Percentiles rank a stretch among this genome's conserved stretches.
phyloP scores from a whole-genome alignment of 2,113 vertebrate species.

The Paramormyrops kingsleyae region DNA sequence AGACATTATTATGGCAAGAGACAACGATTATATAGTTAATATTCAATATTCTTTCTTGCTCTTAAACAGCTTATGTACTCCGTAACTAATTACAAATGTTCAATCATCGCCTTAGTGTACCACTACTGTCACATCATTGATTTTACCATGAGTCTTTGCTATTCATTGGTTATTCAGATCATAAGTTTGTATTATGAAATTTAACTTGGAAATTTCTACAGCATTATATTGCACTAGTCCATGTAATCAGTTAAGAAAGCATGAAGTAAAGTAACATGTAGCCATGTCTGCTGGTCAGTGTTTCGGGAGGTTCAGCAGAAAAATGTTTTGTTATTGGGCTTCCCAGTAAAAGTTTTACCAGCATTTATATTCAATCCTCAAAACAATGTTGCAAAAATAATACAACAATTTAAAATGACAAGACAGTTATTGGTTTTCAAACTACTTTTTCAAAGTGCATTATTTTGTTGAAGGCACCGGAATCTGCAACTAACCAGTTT shows the following conservation, averaged over 20 bases:
- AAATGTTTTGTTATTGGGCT: neutral
- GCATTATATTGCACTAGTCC: neutral
- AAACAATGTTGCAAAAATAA: neutral
- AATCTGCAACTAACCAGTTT: neutral
- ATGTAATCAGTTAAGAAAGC: neutral
- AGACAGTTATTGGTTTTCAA: neutral
- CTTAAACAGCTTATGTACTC: neutral
- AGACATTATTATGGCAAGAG: neutral
- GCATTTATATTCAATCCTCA: neutral
- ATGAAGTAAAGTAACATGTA: neutral
- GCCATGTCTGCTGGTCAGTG: neutral
- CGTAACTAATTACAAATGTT: neutral
- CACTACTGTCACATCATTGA: neutral
- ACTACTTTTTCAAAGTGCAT: neutral
- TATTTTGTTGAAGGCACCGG: neutral
- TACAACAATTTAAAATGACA: neutral
- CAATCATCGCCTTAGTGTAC: neutral
- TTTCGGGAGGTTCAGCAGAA: neutral
- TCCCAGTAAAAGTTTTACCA: neutral
- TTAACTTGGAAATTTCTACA: neutral
- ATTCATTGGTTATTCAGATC: neutral
- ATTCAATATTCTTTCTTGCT: neutral
- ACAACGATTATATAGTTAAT: neutral
- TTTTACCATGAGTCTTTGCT: neutral
- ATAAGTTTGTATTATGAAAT: neutral